Evolutionary conservation across 2,888 invertebrate genomes (phyloP), one percentile per base, ranked within the genome.

Genomic region (Drosophila subsilvestris): DNA sequence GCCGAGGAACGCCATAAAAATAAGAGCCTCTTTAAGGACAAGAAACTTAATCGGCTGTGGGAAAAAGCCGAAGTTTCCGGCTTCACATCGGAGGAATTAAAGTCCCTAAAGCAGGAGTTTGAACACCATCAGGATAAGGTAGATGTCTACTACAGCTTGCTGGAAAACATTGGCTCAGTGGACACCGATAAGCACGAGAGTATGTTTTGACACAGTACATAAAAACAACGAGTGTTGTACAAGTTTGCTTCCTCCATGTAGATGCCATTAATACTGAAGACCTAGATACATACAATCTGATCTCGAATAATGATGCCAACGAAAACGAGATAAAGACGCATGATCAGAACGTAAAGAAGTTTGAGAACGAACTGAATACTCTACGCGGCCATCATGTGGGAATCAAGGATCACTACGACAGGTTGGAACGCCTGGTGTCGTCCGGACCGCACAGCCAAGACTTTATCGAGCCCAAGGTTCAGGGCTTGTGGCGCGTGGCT

Each of bases 111-210:
- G 88, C 96, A 98, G 90, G 98, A 98, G 92, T 98, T 98, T 89
- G 92, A 93, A 20, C 98, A 98, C 91, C 98, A 98, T 89, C 97
- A 98, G 91, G 96, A 98, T 79, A 98, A 98, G 92, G 95, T 98
- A 55, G 96, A 98, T 90, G 96, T 98, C 88, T 98, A 97, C 90
- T 96, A 97, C 91, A 94, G 95, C 48, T 91, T 98, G 65, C 93
- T 97, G 57, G 94, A 94, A 76, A 95, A 96, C 83, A 93, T 96
- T 32, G 95, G 96, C 78, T 63, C 83, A 2, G 91, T 93, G 7
- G 80, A 88, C 42, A 91, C 93, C 48, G 94, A 95, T 76, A 93
- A 93, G 42, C 94, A 94, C 90, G 94, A 95, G 91, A 96, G 96
- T 96, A 93, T 90, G 93, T 82, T 29, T 7, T 17, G 1, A 9